phyloP scores from a whole-genome alignment of 23 tunicate species.

The Halocynthia aurantium region DNA sequence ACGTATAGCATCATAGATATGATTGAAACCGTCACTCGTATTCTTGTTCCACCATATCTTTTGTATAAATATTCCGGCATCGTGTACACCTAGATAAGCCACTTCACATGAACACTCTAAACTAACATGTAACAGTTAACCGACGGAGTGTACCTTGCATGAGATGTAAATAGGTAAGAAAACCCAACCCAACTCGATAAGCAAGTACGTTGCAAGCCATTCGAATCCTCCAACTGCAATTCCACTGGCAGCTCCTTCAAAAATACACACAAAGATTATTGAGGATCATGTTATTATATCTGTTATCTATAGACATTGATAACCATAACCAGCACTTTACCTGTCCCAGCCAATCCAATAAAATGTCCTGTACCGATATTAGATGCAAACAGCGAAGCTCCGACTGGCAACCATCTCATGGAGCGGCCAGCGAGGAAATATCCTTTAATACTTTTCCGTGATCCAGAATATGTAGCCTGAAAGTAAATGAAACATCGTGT shows the following conservation, averaged over 20 bases:
- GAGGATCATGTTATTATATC: too few species aligned
- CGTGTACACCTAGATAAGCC: conserved; percentile 50
- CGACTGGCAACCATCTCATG: conserved; percentile 78
- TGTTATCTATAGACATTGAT: too few species aligned
- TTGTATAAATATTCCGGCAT: conserved; percentile 84
- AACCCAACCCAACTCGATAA: conserved; percentile 60
- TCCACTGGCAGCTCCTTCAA: conserved; percentile 47
- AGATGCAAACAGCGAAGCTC: conserved; percentile 74
- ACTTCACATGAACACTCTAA: not conserved
- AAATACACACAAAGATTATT: not conserved
- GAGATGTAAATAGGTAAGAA: conserved; percentile 68
- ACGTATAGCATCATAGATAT: conserved; percentile 80
- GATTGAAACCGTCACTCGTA: conserved; percentile 63
- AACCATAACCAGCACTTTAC: not conserved
- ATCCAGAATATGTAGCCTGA: not conserved
- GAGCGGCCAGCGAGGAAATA: conserved; percentile 71
- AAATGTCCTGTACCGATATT: conserved; percentile 87
- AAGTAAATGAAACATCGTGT: too few species aligned
- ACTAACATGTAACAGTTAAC: not conserved
- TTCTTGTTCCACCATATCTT: conserved; percentile 55
- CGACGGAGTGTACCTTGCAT: conserved; percentile 25
- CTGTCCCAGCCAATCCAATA: conserved; percentile 82
- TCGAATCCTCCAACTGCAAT: conserved; percentile 79
- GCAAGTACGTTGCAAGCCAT: conserved; percentile 69
- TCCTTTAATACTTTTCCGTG: conserved; percentile 36